Conservation (phyloP, 2,888 invertebrate genomes). For the Nephrotoma appendiculata region DNA sequence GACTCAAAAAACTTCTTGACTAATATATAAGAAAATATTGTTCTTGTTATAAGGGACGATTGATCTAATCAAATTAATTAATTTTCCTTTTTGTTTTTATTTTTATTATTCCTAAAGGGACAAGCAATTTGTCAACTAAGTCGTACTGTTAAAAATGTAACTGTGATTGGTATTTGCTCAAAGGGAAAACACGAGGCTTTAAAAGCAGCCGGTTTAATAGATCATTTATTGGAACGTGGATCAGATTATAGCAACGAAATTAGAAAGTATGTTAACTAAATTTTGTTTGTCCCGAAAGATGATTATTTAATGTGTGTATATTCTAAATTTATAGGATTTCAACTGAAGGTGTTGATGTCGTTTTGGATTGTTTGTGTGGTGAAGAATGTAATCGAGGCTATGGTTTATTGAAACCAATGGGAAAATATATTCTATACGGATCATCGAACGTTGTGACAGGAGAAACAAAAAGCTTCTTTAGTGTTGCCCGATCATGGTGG, state of each 20-base stretch:
- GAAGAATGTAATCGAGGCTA: constrained; percentile 81
- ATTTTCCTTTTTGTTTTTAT: too few relatives aligned
- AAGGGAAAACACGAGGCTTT: constrained; percentile 74
- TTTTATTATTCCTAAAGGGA: constrained; percentile 40
- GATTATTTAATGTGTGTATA: background rate
- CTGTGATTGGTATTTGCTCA: constrained; percentile 73
- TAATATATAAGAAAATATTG: background rate
- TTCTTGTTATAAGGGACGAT: too few relatives aligned
- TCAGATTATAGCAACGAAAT: constrained; percentile 73
- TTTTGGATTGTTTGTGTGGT: constrained; percentile 76
- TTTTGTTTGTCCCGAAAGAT: background rate
- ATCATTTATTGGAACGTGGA: constrained; percentile 65
- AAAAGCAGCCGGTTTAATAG: constrained; percentile 52
- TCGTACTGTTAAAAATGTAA: constrained; percentile 64
- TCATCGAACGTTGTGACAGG: constrained; percentile 80
- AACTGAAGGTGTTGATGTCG: constrained; percentile 70
- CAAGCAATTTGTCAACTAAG: constrained; percentile 73
- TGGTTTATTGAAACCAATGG: constrained; percentile 71
- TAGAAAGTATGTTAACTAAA: constrained; percentile 48
- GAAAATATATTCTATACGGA: constrained; percentile 76
- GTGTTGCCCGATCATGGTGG: constrained; percentile 86
- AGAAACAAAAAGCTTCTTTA: constrained; percentile 83
- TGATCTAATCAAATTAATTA: too few relatives aligned
- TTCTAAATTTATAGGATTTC: constrained; percentile 37
- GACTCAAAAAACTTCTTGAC: background rate